phyloP scores from a whole-genome alignment of 2,888 invertebrate genomes.

The Drosophila nigricruria region DNA sequence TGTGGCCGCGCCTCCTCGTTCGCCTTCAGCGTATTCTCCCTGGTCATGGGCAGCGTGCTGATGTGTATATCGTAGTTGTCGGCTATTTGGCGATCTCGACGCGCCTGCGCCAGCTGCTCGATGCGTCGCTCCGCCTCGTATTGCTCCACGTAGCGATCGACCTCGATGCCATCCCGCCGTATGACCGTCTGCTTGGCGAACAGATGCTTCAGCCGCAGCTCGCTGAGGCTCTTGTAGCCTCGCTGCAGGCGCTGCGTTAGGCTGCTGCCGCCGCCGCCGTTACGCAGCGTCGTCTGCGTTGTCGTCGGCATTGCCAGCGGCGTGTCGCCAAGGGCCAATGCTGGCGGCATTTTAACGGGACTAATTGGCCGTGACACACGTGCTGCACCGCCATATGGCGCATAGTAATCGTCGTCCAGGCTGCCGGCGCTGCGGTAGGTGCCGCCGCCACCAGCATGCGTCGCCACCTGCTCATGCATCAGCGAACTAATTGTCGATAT shows the following conservation, averaged over 20 bases:
- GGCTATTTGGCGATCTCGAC: slow-evolving; percentile 69
- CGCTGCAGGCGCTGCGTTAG: slow-evolving; percentile 79
- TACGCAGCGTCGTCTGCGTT: neutral
- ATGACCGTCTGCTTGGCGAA: slow-evolving; percentile 82
- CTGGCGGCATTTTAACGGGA: slow-evolving; percentile 52
- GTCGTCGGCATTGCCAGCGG: neutral
- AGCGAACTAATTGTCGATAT: slow-evolving; percentile 84
- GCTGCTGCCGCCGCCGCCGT: slow-evolving; percentile 43
- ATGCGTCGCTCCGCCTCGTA: slow-evolving; percentile 75
- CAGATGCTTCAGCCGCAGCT: slow-evolving; percentile 82
- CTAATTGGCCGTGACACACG: slow-evolving; percentile 69
- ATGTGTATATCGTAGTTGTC: slow-evolving; percentile 79
- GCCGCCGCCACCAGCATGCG: slow-evolving; percentile 36
- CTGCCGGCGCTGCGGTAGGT: slow-evolving; percentile 79
- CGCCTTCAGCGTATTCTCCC: slow-evolving; percentile 62
- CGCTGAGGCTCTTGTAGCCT: slow-evolving; percentile 83
- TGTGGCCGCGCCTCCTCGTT: neutral
- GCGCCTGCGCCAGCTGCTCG: slow-evolving; percentile 67
- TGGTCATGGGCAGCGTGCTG: slow-evolving; percentile 62
- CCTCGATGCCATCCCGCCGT: slow-evolving; percentile 79
- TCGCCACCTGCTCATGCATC: slow-evolving; percentile 67
- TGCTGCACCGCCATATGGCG: slow-evolving; percentile 40
- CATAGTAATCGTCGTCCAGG: slow-evolving; percentile 80
- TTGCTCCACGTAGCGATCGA: slow-evolving; percentile 80
- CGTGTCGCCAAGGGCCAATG: neutral